Evolutionary conservation across 2,888 invertebrate genomes (phyloP).

Genomic region (Sipha maydis): DNA sequence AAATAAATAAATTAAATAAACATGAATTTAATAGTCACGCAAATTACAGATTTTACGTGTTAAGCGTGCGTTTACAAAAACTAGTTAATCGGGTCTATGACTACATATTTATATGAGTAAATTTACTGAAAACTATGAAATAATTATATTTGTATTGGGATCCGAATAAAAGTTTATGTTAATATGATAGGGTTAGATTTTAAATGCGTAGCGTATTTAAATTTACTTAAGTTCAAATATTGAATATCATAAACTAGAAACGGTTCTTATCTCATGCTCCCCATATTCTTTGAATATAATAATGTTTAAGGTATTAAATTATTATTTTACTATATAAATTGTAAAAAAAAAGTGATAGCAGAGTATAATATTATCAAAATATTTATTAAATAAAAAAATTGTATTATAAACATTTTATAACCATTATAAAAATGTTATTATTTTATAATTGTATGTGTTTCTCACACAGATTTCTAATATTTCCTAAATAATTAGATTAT

Average conservation of each 20-base stretch:
- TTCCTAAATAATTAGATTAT: no score
- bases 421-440: no score
- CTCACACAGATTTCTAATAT: no score
- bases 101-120: neutral
- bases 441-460: no score
- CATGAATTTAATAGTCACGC: no score
- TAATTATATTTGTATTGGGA: neutral
- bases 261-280: neutral
- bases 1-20: no score
- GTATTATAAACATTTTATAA: no score
- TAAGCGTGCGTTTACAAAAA: no score
- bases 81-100: neutral
- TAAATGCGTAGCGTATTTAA: constrained; percentile 18
- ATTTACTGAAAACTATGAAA: neutral
- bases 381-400: no score
- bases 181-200: neutral
- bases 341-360: no score
- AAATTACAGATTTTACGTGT: no score
- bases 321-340: neutral
- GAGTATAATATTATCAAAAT: no score
- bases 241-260: neutral
- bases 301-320: neutral
- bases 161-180: constrained; percentile 12
- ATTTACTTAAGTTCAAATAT: neutral
- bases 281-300: neutral